phyloP scores from a whole-genome alignment of 2,113 vertebrate genomes.

The Electrona antarctica region DNA sequence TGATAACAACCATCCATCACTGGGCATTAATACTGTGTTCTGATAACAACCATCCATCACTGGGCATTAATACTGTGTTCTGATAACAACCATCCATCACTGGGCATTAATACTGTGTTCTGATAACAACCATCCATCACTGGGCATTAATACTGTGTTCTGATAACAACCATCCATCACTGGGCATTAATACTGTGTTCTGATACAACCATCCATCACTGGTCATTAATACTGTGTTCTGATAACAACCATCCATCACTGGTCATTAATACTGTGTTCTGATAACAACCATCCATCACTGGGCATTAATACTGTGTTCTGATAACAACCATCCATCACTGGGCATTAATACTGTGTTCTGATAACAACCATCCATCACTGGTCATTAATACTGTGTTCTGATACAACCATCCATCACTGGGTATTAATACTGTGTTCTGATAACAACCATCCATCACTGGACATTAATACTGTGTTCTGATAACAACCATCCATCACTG shows the following conservation, averaged over 20 bases:
- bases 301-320: slow-evolving; percentile 84
- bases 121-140: slow-evolving; percentile 50
- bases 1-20: slow-evolving; percentile 50
- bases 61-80: slow-evolving; percentile 81
- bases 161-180: slow-evolving; percentile 50
- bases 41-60: slow-evolving; percentile 50
- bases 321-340: slow-evolving; percentile 10
- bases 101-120: slow-evolving; percentile 81
- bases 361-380: slow-evolving; percentile 10
- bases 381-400: slow-evolving; percentile 84
- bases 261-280: slow-evolving; percentile 84
- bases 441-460: slow-evolving; percentile 5
- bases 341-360: slow-evolving; percentile 84
- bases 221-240: slow-evolving; percentile 84
- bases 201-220: slow-evolving; percentile 50
- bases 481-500: slow-evolving; percentile 5
- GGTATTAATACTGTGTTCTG: slow-evolving; percentile 84
- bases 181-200: slow-evolving; percentile 81
- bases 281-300: slow-evolving; percentile 10
- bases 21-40: slow-evolving; percentile 81
- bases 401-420: slow-evolving; percentile 4
- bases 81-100: slow-evolving; percentile 50
- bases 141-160: slow-evolving; percentile 81
- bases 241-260: slow-evolving; percentile 10
- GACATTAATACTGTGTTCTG: slow-evolving; percentile 84